phyloP scores from a whole-genome alignment of 2,113 vertebrate species.

The Dendropsophus ebraccatus region DNA sequence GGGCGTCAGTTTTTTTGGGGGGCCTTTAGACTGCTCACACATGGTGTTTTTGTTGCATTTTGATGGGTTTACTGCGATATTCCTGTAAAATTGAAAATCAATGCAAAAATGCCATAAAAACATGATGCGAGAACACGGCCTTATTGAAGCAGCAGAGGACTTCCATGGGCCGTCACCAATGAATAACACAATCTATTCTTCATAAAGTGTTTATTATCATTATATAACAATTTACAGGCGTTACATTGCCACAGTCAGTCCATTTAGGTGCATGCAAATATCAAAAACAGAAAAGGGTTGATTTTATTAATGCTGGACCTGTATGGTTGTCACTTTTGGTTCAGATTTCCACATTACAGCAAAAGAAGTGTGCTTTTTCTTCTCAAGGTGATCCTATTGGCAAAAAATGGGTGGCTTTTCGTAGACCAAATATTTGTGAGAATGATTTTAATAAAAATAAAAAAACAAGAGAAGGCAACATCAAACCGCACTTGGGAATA shows the following conservation, averaged over 20 bases:
- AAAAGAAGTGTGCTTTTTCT: constrained; percentile 76
- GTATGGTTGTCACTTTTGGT: constrained; percentile 74
- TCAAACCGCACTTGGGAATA: not conserved
- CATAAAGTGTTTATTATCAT: constrained; percentile 84
- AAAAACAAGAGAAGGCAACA: constrained; percentile 11
- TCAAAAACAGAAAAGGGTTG: constrained; percentile 76
- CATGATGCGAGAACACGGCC: too few relatives aligned
- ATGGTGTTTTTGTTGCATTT: too few relatives aligned
- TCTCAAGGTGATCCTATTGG: not conserved
- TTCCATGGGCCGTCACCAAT: not conserved
- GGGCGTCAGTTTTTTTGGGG: too few relatives aligned
- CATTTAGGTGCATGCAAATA: constrained; percentile 86
- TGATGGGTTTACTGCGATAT: too few relatives aligned
- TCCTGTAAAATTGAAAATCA: too few relatives aligned
- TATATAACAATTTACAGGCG: constrained; percentile 88
- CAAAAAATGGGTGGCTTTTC: not conserved
- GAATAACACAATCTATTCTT: constrained; percentile 63
- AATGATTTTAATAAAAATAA: constrained; percentile 2
- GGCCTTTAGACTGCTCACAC: too few relatives aligned
- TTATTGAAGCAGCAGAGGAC: not conserved
- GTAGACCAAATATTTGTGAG: not conserved
- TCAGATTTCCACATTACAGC: constrained; percentile 69
- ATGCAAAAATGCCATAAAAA: too few relatives aligned
- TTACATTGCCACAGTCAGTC: constrained; percentile 86
- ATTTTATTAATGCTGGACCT: constrained; percentile 66